Evolutionary conservation across 2,797 vertebrate genomes (phyloP).

Genomic region (Malurus leucopterus): DNA sequence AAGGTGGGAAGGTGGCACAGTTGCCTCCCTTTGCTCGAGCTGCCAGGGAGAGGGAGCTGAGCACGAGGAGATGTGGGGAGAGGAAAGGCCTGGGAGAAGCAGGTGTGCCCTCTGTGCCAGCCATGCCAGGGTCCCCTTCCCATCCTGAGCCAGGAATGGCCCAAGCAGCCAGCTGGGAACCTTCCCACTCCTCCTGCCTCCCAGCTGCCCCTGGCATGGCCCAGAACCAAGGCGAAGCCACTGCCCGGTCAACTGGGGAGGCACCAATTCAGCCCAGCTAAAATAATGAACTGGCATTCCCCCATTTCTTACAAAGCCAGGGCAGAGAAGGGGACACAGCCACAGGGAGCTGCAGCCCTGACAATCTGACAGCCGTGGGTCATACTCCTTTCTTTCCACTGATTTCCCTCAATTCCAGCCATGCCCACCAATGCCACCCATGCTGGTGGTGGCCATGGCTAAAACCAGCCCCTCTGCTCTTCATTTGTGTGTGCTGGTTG

Average conservation of each 20-base stretch:
- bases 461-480: neutral
- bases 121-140: too few species aligned
- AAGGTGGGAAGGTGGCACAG: fast-evolving
- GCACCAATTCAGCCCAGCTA: neutral
- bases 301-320: neutral
- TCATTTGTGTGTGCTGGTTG: neutral
- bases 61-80: fast-evolving
- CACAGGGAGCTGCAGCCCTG: neutral
- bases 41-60: neutral
- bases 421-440: fast-evolving
- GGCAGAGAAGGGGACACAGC: fast-evolving
- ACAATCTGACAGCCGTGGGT: fast-evolving
- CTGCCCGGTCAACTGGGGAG: neutral
- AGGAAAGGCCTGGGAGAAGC: fast-evolving
- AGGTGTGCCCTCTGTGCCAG: neutral
- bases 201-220: fast-evolving
- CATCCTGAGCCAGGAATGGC: neutral
- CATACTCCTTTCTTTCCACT: fast-evolving
- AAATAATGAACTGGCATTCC: fast-evolving
- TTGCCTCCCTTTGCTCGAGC: too few species aligned
- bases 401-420: neutral
- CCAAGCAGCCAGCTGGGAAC: neutral
- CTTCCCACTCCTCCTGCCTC: neutral
- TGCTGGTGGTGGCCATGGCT: fast-evolving
- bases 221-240: fast-evolving